Evolutionary conservation across 2,888 invertebrate species (phyloP).

Genomic region (Cheilosia variabilis): DNA sequence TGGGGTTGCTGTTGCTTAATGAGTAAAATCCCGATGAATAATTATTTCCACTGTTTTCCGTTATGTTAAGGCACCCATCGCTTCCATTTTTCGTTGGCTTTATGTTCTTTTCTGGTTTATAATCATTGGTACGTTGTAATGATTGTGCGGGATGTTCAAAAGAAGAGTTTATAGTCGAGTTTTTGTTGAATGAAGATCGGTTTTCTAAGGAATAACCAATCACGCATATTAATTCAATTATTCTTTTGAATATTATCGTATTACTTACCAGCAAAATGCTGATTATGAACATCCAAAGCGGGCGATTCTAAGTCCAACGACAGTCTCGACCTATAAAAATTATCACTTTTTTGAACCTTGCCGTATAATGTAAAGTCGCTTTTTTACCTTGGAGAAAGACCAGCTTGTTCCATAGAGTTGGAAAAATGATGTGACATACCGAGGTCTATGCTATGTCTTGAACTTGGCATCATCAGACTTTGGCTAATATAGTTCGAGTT

Average conservation of each 20-base stretch:
- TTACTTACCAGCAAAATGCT: slow-evolving; percentile 51
- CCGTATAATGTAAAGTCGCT: background rate
- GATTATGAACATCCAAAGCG: slow-evolving; percentile 52
- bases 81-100: slow-evolving; percentile 68
- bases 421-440: slow-evolving; percentile 86
- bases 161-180: slow-evolving; percentile 33
- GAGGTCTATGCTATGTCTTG: slow-evolving; percentile 88
- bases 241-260: background rate
- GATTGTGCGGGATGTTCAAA: slow-evolving; percentile 70
- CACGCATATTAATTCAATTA: too few relatives aligned
- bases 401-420: slow-evolving; percentile 65
- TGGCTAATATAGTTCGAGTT: slow-evolving; percentile 66
- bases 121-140: slow-evolving; percentile 57
- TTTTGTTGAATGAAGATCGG: slow-evolving; percentile 45
- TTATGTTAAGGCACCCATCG: slow-evolving; percentile 71
- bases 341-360: background rate
- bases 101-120: slow-evolving; percentile 44
- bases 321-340: slow-evolving; percentile 78
- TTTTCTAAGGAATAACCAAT: slow-evolving; percentile 26
- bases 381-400: slow-evolving; percentile 78
- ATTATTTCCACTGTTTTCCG: slow-evolving; percentile 66
- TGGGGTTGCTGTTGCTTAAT: slow-evolving; percentile 70
- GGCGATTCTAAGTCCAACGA: slow-evolving; percentile 80
- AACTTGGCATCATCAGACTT: slow-evolving; percentile 85
- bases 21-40: slow-evolving; percentile 67